Base-by-base conservation (phyloP, 1,140 invertebrate species). In the Dreissena rostriformis region DNA sequence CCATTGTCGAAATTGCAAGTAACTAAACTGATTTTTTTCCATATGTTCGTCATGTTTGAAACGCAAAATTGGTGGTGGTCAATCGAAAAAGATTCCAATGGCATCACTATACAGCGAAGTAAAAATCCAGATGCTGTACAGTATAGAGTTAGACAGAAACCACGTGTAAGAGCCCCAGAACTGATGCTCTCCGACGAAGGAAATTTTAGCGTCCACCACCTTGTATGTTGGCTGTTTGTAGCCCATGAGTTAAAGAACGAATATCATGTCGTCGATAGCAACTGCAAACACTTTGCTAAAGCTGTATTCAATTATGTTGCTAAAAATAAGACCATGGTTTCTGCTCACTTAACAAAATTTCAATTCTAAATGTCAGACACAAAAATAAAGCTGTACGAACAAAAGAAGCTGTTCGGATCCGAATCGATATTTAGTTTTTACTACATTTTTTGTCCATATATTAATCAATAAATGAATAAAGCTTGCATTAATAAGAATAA, bases 51-150 rank as follows among this genome's bases (percentile, higher is more conserved):
- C 17, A 12, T 79, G 0, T 79, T 79, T 57, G 5, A 79, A 70
- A 79, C 76, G 12, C 26, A 70, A 29, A 53, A 70, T 53, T 79
- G 66, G 65, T 79, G 76, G 76, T 79, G 76, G 76, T 70, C 76
- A 52, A 79, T 79, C 68, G 76, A 79, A n/a, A 79, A 79, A 39
- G 14, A 55, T 24, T 19, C n/a, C 0, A 52, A 70, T 26, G 63
- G 65, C 8, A 79, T 79, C n/a, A 70, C 49, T 17, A 39, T 79
- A 28, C 76, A 79, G 61, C 53, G 76, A 79, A 79, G 76, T 17
- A 70, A 79, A 53, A 1, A 10, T 15, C 1, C 11, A 28, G 4
- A 29, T 53, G 76, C 65, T 39, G 63, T 68, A 4, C n/a, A 5
- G 12, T 22, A 70, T 29, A 53, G 14, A 17, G 57, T 53, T 19